These are phyloP conservation scores for Myotis lucifugus DNA, from an alignment of 2,113 vertebrate species.

Conservation along the genomic window DNA sequence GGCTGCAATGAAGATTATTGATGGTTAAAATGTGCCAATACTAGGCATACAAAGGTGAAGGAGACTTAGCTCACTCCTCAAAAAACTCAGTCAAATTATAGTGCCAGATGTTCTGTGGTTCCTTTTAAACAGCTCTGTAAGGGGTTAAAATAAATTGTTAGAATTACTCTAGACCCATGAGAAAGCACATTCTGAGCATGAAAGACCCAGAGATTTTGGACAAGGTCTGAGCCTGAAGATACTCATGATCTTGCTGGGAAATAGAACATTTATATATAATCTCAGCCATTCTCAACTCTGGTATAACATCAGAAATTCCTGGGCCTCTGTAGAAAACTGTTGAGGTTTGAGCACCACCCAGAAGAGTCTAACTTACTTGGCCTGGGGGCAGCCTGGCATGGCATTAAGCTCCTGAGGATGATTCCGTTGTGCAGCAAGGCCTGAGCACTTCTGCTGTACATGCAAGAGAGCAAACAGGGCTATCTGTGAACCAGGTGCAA, in stretches of 20 bases:
- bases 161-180: not conserved
- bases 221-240: not conserved
- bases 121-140: not conserved
- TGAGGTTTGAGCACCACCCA: not conserved
- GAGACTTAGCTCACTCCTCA: not conserved
- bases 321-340: not conserved
- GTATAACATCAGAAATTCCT: not conserved
- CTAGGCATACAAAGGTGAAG: not conserved
- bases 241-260: not conserved
- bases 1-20: not conserved
- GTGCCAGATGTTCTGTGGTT: not conserved
- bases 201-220: not conserved
- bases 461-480: not conserved
- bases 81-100: not conserved
- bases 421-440: not conserved
- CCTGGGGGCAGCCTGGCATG: not conserved
- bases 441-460: not conserved
- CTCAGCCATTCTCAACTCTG: not conserved
- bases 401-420: not conserved
- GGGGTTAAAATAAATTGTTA: not conserved
- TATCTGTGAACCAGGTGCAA: not conserved
- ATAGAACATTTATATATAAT: not conserved
- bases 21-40: not conserved
- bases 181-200: not conserved
- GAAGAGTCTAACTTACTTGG: not conserved